Evolutionary conservation across 1,140 invertebrate species (phyloP).

Genomic region (Pentalonia nigronervosa): DNA sequence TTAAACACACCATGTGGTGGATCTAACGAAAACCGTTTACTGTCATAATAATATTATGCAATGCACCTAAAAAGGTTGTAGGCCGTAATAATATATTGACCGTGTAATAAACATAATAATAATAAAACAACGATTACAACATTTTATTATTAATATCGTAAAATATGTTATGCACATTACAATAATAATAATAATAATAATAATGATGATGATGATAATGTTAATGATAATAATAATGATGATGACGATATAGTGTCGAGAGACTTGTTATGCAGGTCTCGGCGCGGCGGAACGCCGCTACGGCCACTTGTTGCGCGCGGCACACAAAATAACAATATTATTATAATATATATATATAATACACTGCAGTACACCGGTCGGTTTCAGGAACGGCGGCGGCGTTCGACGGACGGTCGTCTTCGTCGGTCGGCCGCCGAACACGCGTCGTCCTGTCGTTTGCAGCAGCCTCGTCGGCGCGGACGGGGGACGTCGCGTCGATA

Average conservation of each 20-base stretch:
- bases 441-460: background rate
- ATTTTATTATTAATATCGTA: too few species aligned
- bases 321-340: background rate
- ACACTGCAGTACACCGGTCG: background rate
- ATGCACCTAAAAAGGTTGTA: too few species aligned
- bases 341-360: background rate
- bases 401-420: slow-evolving; percentile 4
- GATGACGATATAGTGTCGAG: background rate
- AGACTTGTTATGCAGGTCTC: background rate
- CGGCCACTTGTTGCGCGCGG: background rate
- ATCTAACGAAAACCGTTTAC: background rate
- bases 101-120: too few species aligned
- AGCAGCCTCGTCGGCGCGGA: background rate
- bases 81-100: too few species aligned
- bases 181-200: background rate
- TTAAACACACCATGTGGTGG: background rate
- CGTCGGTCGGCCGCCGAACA: background rate
- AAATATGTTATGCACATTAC: too few species aligned
- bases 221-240: too few species aligned
- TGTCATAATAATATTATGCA: too few species aligned
- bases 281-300: background rate
- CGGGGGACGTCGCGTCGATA: background rate
- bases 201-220: background rate
- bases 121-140: too few species aligned
- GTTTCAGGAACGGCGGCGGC: background rate